phyloP scores from a whole-genome alignment of 2,113 vertebrate species.

The Paracyprichromis sp. region DNA sequence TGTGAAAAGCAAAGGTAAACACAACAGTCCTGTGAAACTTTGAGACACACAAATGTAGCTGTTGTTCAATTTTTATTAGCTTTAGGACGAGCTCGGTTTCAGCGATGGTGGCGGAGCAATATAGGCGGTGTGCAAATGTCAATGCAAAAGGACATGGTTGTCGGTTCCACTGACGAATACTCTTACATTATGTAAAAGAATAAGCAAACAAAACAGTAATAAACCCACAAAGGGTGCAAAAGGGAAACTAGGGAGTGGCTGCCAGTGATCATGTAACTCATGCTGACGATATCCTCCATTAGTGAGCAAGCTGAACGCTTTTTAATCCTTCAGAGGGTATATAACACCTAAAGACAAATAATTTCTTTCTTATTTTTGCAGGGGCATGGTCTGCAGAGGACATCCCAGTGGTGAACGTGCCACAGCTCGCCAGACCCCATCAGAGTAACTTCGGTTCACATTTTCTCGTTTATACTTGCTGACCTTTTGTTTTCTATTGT shows the following conservation, averaged over 20 bases:
- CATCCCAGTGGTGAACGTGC: conserved; percentile 39
- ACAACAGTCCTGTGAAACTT: neutral
- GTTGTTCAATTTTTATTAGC: neutral
- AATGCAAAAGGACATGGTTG: neutral
- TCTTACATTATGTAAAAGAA: neutral
- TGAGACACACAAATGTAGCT: neutral
- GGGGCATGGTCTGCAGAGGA: conserved; percentile 24
- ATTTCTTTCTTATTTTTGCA: neutral
- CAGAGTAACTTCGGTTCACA: neutral
- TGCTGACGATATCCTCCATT: neutral
- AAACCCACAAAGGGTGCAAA: neutral
- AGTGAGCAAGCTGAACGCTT: neutral
- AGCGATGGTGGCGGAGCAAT: rapidly evolving
- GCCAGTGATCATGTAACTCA: rapidly evolving
- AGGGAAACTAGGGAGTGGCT: neutral
- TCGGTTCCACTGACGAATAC: neutral
- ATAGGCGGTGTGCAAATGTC: rapidly evolving
- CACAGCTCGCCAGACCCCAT: rapidly evolving
- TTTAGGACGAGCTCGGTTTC: neutral
- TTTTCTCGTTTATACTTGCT: neutral
- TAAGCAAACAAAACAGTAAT: neutral
- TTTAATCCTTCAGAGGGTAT: neutral
- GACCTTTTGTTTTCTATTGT: neutral
- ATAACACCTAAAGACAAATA: rapidly evolving
- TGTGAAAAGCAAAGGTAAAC: neutral